These are phyloP conservation scores for Anas platyrhynchos DNA, from an alignment of 2,113 vertebrate species.

Conservation along the genomic window DNA sequence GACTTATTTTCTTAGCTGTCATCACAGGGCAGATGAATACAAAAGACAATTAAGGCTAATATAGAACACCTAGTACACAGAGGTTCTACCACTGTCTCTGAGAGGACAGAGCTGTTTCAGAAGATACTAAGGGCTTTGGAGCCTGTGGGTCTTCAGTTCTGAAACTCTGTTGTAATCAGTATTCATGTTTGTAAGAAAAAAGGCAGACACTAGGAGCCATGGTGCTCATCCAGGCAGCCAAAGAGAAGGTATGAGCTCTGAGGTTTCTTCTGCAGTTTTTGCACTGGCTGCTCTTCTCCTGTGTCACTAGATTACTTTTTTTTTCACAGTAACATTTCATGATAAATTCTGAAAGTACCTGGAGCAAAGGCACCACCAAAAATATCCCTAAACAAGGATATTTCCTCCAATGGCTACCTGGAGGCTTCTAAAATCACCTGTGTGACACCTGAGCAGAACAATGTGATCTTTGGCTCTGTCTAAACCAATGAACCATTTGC, in stretches of 20 bases:
- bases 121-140: not conserved
- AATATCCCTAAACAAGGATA: not conserved
- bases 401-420: not conserved
- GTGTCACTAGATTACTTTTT: not conserved
- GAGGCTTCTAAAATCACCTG: not conserved
- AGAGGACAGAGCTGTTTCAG: not conserved
- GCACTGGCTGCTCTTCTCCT: not conserved
- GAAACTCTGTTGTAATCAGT: not conserved
- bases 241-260: not conserved
- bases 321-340: not conserved
- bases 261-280: not conserved
- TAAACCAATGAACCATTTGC: not conserved
- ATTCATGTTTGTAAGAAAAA: not conserved
- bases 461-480: not conserved
- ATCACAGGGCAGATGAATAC: conserved; percentile 39
- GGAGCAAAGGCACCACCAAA: not conserved
- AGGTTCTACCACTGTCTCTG: not conserved
- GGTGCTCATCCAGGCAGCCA: not conserved
- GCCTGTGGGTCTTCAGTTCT: not conserved
- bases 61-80: not conserved
- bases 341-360: not conserved
- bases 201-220: not conserved
- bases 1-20: conserved; percentile 66
- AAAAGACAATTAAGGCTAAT: conserved; percentile 40
- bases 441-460: not conserved